phyloP scores from a whole-genome alignment of 2,113 vertebrate genomes.

The Takifugu flavidus region DNA sequence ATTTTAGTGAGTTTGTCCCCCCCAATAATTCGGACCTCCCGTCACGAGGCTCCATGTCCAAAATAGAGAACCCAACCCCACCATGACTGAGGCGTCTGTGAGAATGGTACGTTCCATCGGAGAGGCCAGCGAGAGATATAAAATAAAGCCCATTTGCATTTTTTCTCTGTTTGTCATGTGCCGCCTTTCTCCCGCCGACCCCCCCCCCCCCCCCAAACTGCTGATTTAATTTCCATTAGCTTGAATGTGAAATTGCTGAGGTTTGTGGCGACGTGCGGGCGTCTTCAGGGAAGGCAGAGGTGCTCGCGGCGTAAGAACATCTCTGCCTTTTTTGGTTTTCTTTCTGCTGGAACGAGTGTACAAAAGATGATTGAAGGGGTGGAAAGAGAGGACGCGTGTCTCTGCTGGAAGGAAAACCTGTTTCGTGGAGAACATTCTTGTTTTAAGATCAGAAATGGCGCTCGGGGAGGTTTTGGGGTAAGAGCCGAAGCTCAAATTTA shows the following conservation, averaged over 20 bases:
- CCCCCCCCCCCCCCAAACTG: slow-evolving; percentile 70
- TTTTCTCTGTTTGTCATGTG: slow-evolving; percentile 70
- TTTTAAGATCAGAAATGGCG: slow-evolving; percentile 34
- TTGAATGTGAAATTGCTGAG: slow-evolving; percentile 58
- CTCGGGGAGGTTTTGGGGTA: slow-evolving; percentile 17
- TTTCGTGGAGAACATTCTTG: slow-evolving; percentile 30
- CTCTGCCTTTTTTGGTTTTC: neutral
- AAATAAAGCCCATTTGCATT: slow-evolving; percentile 73
- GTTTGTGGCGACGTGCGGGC: too few species aligned
- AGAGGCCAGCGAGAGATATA: slow-evolving; percentile 42
- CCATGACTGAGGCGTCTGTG: slow-evolving; percentile 45
- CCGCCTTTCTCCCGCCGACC: too few species aligned
- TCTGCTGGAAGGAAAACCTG: slow-evolving; percentile 40
- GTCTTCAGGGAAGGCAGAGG: too few species aligned
- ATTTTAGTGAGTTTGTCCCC: too few species aligned
- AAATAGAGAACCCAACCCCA: slow-evolving; percentile 40
- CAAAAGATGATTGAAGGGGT: slow-evolving; percentile 38
- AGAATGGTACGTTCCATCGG: slow-evolving; percentile 44
- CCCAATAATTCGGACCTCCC: too few species aligned
- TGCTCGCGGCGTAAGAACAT: too few species aligned
- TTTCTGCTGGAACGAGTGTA: slow-evolving; percentile 27
- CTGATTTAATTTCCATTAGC: slow-evolving; percentile 80
- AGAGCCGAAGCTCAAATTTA: slow-evolving; percentile 6
- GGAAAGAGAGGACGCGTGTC: slow-evolving; percentile 29
- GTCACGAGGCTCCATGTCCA: too few species aligned